Percentiles rank a stretch among this genome's conserved stretches.
These are phyloP conservation scores for Meles meles DNA, from an alignment of 2,113 vertebrate species.

Conservation along the genomic window DNA sequence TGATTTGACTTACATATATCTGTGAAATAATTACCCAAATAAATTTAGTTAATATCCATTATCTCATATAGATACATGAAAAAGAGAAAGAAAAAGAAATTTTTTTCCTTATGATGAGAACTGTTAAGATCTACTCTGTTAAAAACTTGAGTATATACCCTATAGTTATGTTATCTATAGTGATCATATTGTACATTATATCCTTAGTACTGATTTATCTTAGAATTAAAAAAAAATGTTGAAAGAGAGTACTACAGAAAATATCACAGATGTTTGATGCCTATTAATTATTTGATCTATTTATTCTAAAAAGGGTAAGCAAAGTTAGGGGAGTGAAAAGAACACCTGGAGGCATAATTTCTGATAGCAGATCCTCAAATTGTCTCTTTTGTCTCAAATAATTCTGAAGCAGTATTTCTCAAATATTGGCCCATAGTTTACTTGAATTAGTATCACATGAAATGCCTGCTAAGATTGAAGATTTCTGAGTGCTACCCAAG, in stretches of 20 bases:
- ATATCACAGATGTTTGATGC: not conserved
- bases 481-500: not conserved
- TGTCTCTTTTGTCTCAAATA: not conserved
- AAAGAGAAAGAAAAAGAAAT: not conserved
- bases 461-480: not conserved
- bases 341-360: not conserved
- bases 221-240: not conserved
- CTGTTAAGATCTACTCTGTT: not conserved
- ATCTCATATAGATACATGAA: not conserved
- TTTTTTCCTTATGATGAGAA: not conserved
- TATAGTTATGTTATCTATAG: not conserved
- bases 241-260: not conserved
- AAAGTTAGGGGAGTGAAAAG: not conserved
- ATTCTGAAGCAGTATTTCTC: not conserved
- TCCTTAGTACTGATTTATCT: not conserved
- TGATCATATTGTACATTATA: not conserved
- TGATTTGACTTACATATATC: not conserved
- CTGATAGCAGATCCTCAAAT: not conserved
- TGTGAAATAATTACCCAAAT: not conserved
- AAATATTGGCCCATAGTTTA: not conserved
- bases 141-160: not conserved
- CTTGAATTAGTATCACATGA: not conserved
- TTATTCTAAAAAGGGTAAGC: slow-evolving; percentile 24
- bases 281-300: not conserved
- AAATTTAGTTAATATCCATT: not conserved